Evolutionary conservation across 2,113 vertebrate species (phyloP).

Genomic region (Labeo rohita): DNA sequence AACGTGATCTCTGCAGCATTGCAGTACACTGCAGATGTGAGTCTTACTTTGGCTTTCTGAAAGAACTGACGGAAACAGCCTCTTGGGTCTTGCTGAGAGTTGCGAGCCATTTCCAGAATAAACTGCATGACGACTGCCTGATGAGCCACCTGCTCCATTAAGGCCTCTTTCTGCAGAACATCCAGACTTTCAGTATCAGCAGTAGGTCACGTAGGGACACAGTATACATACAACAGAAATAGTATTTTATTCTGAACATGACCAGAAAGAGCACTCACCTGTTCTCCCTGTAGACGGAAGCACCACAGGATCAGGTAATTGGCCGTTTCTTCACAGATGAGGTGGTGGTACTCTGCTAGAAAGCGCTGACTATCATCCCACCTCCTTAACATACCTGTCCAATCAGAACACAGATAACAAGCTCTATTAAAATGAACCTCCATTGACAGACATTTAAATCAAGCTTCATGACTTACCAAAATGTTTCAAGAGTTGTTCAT

Average conservation of each 20-base stretch:
- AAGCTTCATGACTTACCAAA: slow-evolving; percentile 83
- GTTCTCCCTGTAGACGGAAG: slow-evolving; percentile 90
- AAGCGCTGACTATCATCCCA: slow-evolving; percentile 98
- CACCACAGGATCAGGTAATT: slow-evolving; percentile 95
- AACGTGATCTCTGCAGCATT: background rate
- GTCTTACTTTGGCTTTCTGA: slow-evolving; percentile 95
- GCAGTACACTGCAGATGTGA: background rate
- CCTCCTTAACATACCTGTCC: slow-evolving; percentile 90
- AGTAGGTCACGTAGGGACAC: background rate
- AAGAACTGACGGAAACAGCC: slow-evolving; percentile 97
- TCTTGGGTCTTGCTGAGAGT: slow-evolving; percentile 89
- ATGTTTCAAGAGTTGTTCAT: slow-evolving; percentile 91
- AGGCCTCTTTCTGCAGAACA: slow-evolving; percentile 85
- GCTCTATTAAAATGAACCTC: background rate
- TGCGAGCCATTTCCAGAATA: slow-evolving; percentile 95
- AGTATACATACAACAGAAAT: background rate
- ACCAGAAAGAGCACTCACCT: slow-evolving; percentile 75
- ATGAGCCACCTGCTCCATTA: slow-evolving; percentile 98
- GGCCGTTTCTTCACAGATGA: slow-evolving; percentile 94
- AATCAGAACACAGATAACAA: slow-evolving; percentile 4
- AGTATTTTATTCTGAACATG: background rate
- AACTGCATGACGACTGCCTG: slow-evolving; percentile 98
- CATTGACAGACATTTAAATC: background rate
- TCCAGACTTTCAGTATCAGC: background rate
- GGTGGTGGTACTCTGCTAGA: slow-evolving; percentile 88